These are phyloP conservation scores for Catotricha subobsoleta DNA, from an alignment of 2,888 invertebrate genomes.

Conservation along the genomic window DNA sequence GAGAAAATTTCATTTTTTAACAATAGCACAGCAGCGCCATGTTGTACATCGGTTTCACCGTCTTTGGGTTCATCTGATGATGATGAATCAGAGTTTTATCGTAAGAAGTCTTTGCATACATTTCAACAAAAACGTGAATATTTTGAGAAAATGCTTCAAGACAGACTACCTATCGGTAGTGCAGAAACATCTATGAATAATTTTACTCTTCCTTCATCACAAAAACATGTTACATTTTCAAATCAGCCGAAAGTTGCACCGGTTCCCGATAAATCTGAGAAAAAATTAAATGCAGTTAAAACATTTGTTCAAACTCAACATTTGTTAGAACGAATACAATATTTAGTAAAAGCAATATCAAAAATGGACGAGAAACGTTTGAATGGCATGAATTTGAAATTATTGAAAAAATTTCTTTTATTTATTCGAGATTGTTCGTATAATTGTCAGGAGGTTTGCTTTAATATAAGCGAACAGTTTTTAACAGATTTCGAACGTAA, in stretches of 20 bases:
- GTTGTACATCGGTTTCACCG: not conserved
- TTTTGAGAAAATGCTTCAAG: conserved; percentile 1
- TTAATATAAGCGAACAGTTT: not conserved
- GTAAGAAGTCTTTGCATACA: not conserved
- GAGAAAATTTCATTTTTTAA: not conserved
- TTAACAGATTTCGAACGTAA: conserved; percentile 1
- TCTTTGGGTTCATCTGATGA: conserved; percentile 1
- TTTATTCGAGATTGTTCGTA: conserved; percentile 8
- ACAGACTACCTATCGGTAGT: not conserved
- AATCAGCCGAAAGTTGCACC: not conserved
- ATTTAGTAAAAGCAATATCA: conserved; percentile 2
- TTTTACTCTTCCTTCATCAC: too few species aligned
- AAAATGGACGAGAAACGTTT: conserved; percentile 5
- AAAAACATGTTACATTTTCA: not conserved
- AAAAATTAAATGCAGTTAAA: conserved; percentile 1
- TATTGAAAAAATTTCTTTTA: conserved; percentile 8
- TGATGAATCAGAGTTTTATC: not conserved
- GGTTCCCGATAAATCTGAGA: not conserved
- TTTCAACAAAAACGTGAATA: not conserved
- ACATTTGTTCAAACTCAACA: conserved; percentile 3
- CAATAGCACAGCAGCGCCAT: not conserved
- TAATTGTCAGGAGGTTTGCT: conserved; percentile 2
- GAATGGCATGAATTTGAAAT: conserved; percentile 5
- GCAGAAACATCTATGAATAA: too few species aligned
- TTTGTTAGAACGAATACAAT: not conserved